Conservation (phyloP, 2,888 invertebrate species). For the Mechanitis messenoides region DNA sequence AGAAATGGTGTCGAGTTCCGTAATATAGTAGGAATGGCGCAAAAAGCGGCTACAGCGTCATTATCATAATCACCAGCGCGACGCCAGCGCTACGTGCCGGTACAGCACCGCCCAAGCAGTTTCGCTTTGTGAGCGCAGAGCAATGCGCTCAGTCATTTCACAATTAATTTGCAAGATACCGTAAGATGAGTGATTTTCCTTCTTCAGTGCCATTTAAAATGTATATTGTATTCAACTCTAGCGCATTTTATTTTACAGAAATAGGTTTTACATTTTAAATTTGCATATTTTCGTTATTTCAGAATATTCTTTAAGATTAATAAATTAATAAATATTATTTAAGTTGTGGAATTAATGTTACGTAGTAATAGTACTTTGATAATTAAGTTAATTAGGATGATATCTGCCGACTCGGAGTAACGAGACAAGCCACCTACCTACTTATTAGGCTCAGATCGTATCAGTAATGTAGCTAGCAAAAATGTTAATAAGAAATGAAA, state of each 20-base stretch:
- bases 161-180: constrained; percentile 68
- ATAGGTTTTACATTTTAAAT: not conserved
- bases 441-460: not conserved
- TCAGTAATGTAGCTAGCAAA: too few relatives aligned
- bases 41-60: constrained; percentile 74
- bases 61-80: constrained; percentile 74
- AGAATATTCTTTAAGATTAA: not conserved
- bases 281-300: not conserved
- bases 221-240: constrained; percentile 19
- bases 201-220: constrained; percentile 26
- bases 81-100: constrained; percentile 66
- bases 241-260: not conserved
- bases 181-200: constrained; percentile 42
- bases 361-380: not conserved
- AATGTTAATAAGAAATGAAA: too few relatives aligned
- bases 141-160: constrained; percentile 71
- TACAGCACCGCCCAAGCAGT: constrained; percentile 65
- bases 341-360: too few relatives aligned
- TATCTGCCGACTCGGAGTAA: not conserved
- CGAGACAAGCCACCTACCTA: not conserved
- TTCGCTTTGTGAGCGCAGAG: constrained; percentile 69
- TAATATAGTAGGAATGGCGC: constrained; percentile 62
- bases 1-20: constrained; percentile 62
- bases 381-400: constrained; percentile 6
- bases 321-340: not conserved